These are phyloP conservation scores for Euplexia lucipara DNA, from an alignment of 2,888 invertebrate genomes.

Conservation along the genomic window DNA sequence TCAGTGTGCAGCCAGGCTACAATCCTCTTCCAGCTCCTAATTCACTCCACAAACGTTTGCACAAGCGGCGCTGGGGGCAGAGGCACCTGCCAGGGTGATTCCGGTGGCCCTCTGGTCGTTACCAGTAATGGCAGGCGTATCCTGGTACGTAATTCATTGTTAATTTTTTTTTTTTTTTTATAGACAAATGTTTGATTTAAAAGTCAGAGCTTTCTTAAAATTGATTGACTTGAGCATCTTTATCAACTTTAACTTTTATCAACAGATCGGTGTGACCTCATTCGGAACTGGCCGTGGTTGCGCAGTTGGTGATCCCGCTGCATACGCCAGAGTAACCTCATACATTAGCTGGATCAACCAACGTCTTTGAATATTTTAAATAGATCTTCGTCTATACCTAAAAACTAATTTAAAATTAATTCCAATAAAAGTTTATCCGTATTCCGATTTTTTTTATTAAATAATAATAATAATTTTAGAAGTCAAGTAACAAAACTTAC, in stretches of 20 bases:
- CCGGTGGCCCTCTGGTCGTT: conserved; percentile 79
- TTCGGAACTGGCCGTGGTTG: conserved; percentile 71
- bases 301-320: conserved; percentile 64
- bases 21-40: conserved; percentile 25
- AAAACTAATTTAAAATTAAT: not conserved
- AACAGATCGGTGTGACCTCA: conserved; percentile 74
- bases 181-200: not conserved
- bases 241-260: not conserved
- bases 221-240: too few species aligned
- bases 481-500: too few species aligned
- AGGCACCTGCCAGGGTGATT: conserved; percentile 77
- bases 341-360: conserved; percentile 63
- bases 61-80: conserved; percentile 67
- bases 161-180: not conserved
- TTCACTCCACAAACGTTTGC: conserved; percentile 72
- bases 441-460: not conserved
- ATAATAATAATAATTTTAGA: too few species aligned
- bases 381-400: not conserved
- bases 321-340: conserved; percentile 70
- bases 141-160: conserved; percentile 65
- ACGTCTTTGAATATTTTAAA: conserved; percentile 25
- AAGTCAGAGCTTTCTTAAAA: too few species aligned
- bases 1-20: conserved; percentile 27
- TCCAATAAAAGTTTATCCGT: not conserved
- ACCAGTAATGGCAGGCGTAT: conserved; percentile 61